Percentiles rank a stretch among this genome's conserved stretches.
phyloP scores from a whole-genome alignment of 1,140 invertebrate genomes.

The Archegozetes longisetosus region DNA sequence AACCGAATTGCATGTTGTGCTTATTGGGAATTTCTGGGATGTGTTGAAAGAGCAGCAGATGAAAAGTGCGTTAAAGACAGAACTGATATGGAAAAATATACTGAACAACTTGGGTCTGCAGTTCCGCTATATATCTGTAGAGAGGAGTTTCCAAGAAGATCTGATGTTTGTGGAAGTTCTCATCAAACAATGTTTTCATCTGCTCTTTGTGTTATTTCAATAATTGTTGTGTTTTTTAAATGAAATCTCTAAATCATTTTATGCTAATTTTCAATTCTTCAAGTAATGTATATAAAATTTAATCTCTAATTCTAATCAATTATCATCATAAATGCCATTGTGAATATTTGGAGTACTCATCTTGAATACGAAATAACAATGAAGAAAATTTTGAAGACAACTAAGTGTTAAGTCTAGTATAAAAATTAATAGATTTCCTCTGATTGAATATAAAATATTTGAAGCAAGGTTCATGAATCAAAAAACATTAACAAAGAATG shows the following conservation, averaged over 20 bases:
- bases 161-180: neutral
- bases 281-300: neutral
- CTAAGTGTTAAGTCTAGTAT: too few species aligned
- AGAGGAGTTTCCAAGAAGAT: slow-evolving; percentile 4
- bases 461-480: too few species aligned
- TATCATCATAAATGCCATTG: too few species aligned
- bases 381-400: neutral
- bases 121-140: slow-evolving; percentile 1
- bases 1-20: slow-evolving; percentile 11
- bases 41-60: slow-evolving; percentile 3
- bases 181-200: neutral
- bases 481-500: too few species aligned
- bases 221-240: neutral
- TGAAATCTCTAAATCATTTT: neutral
- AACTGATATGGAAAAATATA: slow-evolving; percentile 7
- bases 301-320: neutral
- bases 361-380: neutral
- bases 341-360: too few species aligned
- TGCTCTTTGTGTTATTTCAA: neutral
- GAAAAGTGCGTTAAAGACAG: slow-evolving; percentile 6
- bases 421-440: too few species aligned
- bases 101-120: slow-evolving; percentile 5
- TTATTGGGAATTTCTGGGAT: slow-evolving; percentile 7
- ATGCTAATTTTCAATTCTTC: neutral
- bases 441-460: too few species aligned